phyloP scores from a whole-genome alignment of 2,113 vertebrate species.

The Rhagologus leucostigma region DNA sequence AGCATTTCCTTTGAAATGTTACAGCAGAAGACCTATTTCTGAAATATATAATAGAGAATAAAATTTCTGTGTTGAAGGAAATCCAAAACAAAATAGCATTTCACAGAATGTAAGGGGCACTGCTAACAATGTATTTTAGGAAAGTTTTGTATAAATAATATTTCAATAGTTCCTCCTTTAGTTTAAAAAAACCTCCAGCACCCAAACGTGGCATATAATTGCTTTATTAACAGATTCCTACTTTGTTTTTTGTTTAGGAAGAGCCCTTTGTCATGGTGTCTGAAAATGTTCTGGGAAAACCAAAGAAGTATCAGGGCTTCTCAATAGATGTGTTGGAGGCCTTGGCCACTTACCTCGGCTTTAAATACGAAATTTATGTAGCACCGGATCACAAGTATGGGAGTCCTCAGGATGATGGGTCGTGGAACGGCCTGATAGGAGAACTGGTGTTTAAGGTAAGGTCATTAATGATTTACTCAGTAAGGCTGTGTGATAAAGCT shows the following conservation, averaged over 20 bases:
- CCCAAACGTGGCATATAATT: not conserved
- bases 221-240: not conserved
- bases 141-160: not conserved
- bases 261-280: conserved; percentile 99
- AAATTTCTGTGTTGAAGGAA: not conserved
- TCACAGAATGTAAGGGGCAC: not conserved
- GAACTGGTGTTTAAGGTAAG: conserved; percentile 96
- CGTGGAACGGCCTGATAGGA: conserved; percentile 95
- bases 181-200: accelerated
- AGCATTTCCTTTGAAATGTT: not conserved
- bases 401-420: conserved; percentile 89
- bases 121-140: not conserved
- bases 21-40: not conserved
- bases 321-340: conserved; percentile 96
- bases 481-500: not conserved
- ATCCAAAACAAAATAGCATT: not conserved
- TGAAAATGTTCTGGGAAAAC: conserved; percentile 96
- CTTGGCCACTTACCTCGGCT: conserved; percentile 93
- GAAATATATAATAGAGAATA: not conserved
- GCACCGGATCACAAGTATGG: conserved; percentile 96
- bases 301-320: conserved; percentile 97
- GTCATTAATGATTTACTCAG: not conserved
- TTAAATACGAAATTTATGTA: conserved; percentile 97
- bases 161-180: not conserved
- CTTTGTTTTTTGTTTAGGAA: conserved; percentile 77